A percentile compares a stretch with the other conserved stretches of the same genome.
Evolutionary conservation across 2,113 vertebrate genomes (phyloP).

Genomic region (Cyprinodon variegatus): DNA sequence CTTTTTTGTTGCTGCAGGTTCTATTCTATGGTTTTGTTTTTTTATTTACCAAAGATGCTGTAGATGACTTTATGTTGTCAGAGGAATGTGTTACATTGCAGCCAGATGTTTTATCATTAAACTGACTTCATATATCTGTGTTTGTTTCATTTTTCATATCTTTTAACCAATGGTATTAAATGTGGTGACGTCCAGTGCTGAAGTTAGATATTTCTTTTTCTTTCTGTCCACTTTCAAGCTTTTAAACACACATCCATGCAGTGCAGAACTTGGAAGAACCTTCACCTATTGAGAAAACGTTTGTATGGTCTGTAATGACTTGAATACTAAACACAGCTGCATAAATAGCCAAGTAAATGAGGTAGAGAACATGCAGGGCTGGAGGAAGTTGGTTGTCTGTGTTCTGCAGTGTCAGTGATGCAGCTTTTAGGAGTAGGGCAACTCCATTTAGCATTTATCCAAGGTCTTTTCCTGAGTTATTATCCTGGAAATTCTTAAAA

Average conservation of each 20-base stretch:
- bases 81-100: slow-evolving; percentile 3
- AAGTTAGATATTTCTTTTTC: not conserved
- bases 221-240: too few relatives aligned
- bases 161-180: not conserved
- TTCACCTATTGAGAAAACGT: too few relatives aligned
- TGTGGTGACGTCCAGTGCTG: not conserved
- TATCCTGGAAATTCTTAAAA: not conserved
- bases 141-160: not conserved
- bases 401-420: slow-evolving; percentile 34
- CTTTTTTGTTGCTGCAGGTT: not conserved
- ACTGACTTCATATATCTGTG: slow-evolving; percentile 30
- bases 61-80: slow-evolving; percentile 2
- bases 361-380: not conserved
- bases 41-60: not conserved
- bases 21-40: not conserved
- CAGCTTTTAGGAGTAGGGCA: not conserved
- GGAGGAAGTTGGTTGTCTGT: not conserved
- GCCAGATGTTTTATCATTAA: slow-evolving; percentile 25
- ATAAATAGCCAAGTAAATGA: not conserved
- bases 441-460: not conserved
- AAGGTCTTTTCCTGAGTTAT: not conserved
- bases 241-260: too few relatives aligned
- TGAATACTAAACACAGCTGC: not conserved
- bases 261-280: too few relatives aligned
- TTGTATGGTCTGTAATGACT: too few relatives aligned